Conservation (phyloP, 2,888 invertebrate species). For the Formica aserva region DNA sequence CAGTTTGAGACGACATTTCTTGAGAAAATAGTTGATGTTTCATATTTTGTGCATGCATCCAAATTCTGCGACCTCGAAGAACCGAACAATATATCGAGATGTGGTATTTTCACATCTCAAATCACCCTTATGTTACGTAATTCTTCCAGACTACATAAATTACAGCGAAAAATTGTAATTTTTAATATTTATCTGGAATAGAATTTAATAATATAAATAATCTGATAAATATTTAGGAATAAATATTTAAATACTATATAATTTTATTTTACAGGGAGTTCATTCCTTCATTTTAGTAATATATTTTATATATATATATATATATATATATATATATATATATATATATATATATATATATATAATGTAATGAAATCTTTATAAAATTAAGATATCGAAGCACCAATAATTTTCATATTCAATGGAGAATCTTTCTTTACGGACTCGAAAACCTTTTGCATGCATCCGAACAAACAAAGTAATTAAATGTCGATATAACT, state of each 20-base stretch:
- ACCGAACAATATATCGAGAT: background rate
- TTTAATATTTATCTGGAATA: background rate
- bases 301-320: background rate
- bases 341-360: too few species aligned
- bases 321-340: too few species aligned
- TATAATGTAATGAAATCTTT: background rate
- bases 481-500: background rate
- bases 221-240: constrained; percentile 1
- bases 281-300: background rate
- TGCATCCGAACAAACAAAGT: background rate
- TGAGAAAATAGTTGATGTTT: constrained; percentile 18
- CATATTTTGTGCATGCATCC: background rate
- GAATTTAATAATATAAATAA: background rate
- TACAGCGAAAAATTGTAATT: background rate
- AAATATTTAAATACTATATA: background rate
- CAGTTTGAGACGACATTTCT: constrained; percentile 60
- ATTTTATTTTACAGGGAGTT: background rate
- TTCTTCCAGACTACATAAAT: background rate
- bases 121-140: background rate
- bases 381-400: background rate
- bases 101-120: background rate
- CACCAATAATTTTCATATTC: background rate
- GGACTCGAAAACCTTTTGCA: background rate
- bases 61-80: background rate
- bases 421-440: background rate